Base-by-base conservation (phyloP, 2,797 vertebrate species). In the Adrianichthys oophorus region DNA sequence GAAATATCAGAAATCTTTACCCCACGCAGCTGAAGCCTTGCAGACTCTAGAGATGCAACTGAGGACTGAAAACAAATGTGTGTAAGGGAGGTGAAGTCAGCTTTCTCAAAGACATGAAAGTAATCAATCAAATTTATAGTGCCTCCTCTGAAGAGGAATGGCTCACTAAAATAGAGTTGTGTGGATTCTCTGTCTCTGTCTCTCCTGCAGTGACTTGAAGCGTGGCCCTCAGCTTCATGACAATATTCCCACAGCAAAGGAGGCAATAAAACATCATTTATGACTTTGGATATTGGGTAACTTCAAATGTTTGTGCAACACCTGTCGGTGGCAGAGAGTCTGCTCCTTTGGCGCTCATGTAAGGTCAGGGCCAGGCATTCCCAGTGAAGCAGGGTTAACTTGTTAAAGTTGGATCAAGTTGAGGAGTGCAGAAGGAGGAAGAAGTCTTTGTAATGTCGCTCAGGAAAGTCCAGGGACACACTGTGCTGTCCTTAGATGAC, bases 51-150 rank as follows among this genome's bases (percentile, higher is more conserved):
- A 63, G 59, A 71, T n/a, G 12, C 51, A 83, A 80, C 74, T 86
- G 70, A 63, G 69, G 62, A 47, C 61, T 56, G 65, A 70, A 59
- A 67, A 51, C 72, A 70, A 62, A 55, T 37, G 63, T 41, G 26
- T 45, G 59, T 63, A 53, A 62, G 23, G 19, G 53, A 61, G 62
- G 48, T 43, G 43, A 52, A 29, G 40, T 62, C 5, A 15, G 48
- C 82, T 72, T 63, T 72, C 75, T 85, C 78, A 65, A 59, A 60
- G 63, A 52, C 49, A 61, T 78, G 69, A 73, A 62, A 70, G 76
- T 77, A 80, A 74, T 83, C 65, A 79, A 73, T 82, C 70, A 70
- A 61, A 85, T 92, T 90, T 91, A 90, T 91, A 89, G 86, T 71
- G 76, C 76, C 75, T 68, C 68, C 59, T 67, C 47, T 69, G 65